Base-by-base conservation (phyloP, 2,797 vertebrate genomes). In the Falco peregrinus region DNA sequence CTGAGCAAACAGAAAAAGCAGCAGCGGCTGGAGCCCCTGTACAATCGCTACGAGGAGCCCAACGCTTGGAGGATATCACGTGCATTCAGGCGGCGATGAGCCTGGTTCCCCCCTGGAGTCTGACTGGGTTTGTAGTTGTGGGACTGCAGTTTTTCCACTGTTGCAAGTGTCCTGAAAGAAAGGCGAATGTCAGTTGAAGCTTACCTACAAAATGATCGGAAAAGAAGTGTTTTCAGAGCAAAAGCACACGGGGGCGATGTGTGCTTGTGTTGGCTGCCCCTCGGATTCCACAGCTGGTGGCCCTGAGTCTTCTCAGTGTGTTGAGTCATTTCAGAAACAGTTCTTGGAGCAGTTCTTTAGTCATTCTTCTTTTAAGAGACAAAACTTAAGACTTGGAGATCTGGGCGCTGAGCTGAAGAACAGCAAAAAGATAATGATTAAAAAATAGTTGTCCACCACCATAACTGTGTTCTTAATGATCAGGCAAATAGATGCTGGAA, bases 1-100 rank as follows among this genome's bases (percentile, higher is more conserved):
- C 98, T 99, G 96, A 99, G 99, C 99, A 99, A 99, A 95, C 99
- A 99, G 98, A 99, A 99, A 97, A 99, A 99, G 92, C 99, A 99
- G 97, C 99, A 99, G 95, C 97, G 99, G 0, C 98, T 99, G 22
- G 99, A 99, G 76, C 99, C 99, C 0, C 97, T 99, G 9, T 99
- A 99, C 98, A 99, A 99, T 90, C 99, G 99, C 59, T 99, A 99
- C 0, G 99, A 99, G 91, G 99, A 99, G 81, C 99, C 99, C 92
- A 99, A 99, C 0, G 99, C 99, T 8, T 99, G 99, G 99, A 98
- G 99, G 84, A 99, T 99, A 93, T 99, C 99, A 0, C 98, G 99
- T 2, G 99, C 99, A 2, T 99, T 99, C 98, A 98, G 99, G 8
- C 98, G 99, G 2, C 99, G 99, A 37, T 99, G 94, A 93, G 54